phyloP scores from a whole-genome alignment of 2,113 vertebrate genomes.

The Nematolebias whitei region DNA sequence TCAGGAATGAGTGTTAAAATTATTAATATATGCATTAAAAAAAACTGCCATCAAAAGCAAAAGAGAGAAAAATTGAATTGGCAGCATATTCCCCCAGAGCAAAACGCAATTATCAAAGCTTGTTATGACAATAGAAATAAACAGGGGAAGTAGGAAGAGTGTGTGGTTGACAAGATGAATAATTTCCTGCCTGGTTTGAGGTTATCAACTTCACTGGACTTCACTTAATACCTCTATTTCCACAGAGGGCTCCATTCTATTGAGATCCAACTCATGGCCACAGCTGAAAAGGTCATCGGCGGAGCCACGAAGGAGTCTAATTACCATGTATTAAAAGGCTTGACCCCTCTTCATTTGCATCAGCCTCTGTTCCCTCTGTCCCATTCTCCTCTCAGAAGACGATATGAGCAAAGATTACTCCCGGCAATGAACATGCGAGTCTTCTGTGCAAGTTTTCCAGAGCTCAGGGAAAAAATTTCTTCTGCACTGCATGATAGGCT shows the following conservation, averaged over 20 bases:
- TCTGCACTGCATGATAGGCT: conserved; percentile 13
- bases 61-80: conserved; percentile 46
- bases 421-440: conserved; percentile 1
- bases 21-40: conserved; percentile 68
- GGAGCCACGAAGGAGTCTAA: conserved; percentile 46
- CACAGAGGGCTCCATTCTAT: conserved; percentile 31
- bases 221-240: conserved; percentile 35
- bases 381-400: conserved; percentile 31
- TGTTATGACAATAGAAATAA: conserved; percentile 59
- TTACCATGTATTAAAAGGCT: conserved; percentile 61
- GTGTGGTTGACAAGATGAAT: conserved; percentile 37
- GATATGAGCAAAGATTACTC: conserved; percentile 39
- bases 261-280: conserved; percentile 25
- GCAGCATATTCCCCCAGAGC: conserved; percentile 48
- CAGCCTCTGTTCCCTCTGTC: conserved; percentile 39
- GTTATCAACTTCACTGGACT: conserved; percentile 36
- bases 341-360: conserved; percentile 62
- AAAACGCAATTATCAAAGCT: conserved; percentile 61
- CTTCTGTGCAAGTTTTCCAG: conserved; percentile 19
- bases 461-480: conserved; percentile 4
- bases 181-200: conserved; percentile 27
- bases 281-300: conserved; percentile 58
- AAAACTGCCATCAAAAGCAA: conserved; percentile 50
- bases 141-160: conserved; percentile 32
- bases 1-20: conserved; percentile 59